Conservation (phyloP, 2,113 vertebrate species). For the Sphaerodactylus townsendi region DNA sequence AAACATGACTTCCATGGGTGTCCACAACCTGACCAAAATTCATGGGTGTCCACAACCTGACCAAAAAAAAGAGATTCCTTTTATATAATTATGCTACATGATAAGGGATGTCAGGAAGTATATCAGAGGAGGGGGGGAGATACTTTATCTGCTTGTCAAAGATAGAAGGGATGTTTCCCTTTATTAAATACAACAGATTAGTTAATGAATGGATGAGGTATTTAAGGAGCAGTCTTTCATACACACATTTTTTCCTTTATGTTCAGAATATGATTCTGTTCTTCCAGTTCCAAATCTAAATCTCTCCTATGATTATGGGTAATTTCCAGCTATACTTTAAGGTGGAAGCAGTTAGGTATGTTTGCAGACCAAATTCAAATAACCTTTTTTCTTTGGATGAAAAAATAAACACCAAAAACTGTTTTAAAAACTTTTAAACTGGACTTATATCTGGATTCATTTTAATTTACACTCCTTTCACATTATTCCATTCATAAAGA, state of each 20-base stretch:
- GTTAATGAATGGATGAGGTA: neutral
- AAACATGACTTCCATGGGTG: neutral
- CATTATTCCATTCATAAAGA: neutral
- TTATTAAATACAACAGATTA: neutral
- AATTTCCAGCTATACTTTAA: neutral
- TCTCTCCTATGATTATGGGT: neutral
- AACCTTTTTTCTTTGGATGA: neutral
- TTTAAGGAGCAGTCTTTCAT: neutral
- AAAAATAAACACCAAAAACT: neutral
- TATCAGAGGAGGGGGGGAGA: neutral
- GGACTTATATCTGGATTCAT: neutral
- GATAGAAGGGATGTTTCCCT: neutral
- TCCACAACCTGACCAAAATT: neutral
- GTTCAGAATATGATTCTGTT: neutral
- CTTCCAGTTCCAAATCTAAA: neutral
- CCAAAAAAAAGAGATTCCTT: neutral
- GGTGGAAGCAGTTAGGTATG: neutral
- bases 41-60: neutral
- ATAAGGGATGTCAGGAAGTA: neutral
- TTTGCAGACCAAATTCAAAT: neutral
- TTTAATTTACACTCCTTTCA: neutral
- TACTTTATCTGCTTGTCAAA: neutral
- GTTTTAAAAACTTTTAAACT: neutral
- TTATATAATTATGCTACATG: neutral
- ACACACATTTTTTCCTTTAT: neutral